Conservation (phyloP, 2,888 invertebrate genomes). For the Hirtodrosophila duncani region DNA sequence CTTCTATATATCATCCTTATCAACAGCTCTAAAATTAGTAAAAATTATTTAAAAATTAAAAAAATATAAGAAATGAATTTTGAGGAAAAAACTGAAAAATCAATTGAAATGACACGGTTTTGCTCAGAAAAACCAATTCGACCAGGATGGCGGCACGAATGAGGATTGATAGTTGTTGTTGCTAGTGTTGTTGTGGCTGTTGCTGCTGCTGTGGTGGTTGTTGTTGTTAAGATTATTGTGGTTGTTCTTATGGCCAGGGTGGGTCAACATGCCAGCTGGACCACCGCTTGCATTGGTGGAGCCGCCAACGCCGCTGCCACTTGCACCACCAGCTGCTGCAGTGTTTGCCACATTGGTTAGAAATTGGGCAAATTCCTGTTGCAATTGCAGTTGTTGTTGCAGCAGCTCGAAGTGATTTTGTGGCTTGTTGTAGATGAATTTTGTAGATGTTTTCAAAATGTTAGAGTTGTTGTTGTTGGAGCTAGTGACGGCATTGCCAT, state of each 20-base stretch:
- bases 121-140: conserved; percentile 55
- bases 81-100: background rate
- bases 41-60: background rate
- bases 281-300: conserved; percentile 6
- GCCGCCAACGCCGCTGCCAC: conserved; percentile 7
- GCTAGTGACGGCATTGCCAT: conserved; percentile 24
- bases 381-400: conserved; percentile 73
- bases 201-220: conserved; percentile 9
- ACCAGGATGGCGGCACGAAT: conserved; percentile 58
- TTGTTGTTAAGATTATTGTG: conserved; percentile 24
- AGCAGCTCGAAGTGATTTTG: conserved; percentile 73
- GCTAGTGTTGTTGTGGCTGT: conserved; percentile 26
- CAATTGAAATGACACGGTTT: too few species aligned
- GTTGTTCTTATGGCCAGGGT: conserved; percentile 7
- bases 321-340: conserved; percentile 20
- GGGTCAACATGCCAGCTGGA: conserved; percentile 5
- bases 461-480: conserved; percentile 29
- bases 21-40: too few species aligned
- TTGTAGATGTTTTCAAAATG: conserved; percentile 71
- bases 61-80: background rate
- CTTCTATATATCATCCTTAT: too few species aligned
- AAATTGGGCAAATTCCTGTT: conserved; percentile 73
- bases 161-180: conserved; percentile 49
- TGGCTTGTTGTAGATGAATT: conserved; percentile 74
- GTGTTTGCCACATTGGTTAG: conserved; percentile 68